Evolutionary conservation across 2,888 invertebrate species (phyloP).

Genomic region (Andrena praecox): DNA sequence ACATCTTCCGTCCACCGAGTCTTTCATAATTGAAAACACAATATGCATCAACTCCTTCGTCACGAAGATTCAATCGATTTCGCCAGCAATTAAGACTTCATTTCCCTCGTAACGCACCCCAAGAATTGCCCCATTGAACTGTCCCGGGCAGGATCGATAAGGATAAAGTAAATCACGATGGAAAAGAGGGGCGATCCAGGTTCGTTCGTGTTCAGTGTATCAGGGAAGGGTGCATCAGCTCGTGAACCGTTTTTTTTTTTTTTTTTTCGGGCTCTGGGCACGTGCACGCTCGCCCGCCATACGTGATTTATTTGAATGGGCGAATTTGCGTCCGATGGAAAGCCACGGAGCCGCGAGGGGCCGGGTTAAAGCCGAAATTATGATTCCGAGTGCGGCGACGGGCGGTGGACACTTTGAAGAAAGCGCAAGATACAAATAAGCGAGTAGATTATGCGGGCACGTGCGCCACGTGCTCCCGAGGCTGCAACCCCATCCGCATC

Average conservation of each 20-base stretch:
- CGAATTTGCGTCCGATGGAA: slow-evolving; percentile 63
- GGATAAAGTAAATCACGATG: slow-evolving; percentile 1
- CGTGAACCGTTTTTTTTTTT: slow-evolving; percentile 13
- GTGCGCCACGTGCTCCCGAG: slow-evolving; percentile 60
- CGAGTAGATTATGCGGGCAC: slow-evolving; percentile 60
- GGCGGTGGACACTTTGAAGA: slow-evolving; percentile 50
- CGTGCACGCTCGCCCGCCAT: slow-evolving; percentile 54
- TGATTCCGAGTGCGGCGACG: slow-evolving; percentile 50
- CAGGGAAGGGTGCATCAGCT: slow-evolving; percentile 36
- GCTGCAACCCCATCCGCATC: slow-evolving; percentile 30
- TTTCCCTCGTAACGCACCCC: background rate
- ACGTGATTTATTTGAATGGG: slow-evolving; percentile 66
- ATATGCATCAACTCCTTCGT: too few relatives aligned
- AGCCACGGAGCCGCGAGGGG: slow-evolving; percentile 25
- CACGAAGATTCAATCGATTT: background rate
- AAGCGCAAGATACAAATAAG: slow-evolving; percentile 59
- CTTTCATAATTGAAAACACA: too few relatives aligned
- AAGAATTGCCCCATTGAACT: background rate
- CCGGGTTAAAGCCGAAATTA: slow-evolving; percentile 61
- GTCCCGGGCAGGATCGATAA: slow-evolving; percentile 7
- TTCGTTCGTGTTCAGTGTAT: slow-evolving; percentile 24
- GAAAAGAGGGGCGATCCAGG: slow-evolving; percentile 33
- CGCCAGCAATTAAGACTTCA: background rate
- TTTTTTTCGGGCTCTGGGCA: slow-evolving; percentile 42
- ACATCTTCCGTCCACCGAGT: too few relatives aligned